Conservation (phyloP, 2,113 vertebrate genomes). For the Panurus biarmicus region DNA sequence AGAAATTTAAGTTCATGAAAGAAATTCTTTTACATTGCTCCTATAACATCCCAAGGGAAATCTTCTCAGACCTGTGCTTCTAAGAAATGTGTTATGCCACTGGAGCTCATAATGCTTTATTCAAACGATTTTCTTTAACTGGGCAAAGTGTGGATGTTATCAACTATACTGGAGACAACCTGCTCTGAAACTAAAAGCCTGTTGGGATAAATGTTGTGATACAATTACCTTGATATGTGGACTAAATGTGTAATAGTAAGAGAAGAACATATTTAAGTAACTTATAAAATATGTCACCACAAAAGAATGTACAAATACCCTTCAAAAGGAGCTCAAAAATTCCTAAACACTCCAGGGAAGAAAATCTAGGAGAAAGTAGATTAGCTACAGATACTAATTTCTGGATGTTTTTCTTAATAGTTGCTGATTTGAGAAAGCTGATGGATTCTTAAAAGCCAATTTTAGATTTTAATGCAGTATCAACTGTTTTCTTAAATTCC, state of each 20-base stretch:
- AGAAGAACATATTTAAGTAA: neutral
- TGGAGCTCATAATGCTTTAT: neutral
- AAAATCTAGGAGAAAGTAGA: neutral
- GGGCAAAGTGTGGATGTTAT: neutral
- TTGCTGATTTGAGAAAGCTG: neutral
- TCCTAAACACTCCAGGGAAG: neutral
- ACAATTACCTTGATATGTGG: neutral
- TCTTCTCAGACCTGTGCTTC: neutral
- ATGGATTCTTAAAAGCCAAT: neutral
- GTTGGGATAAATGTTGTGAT: neutral
- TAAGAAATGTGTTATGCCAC: neutral
- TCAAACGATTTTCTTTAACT: neutral
- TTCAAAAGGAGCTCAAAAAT: neutral
- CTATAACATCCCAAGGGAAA: neutral
- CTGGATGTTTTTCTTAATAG: neutral
- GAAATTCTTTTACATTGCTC: neutral
- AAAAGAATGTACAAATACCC: neutral
- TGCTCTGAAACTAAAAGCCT: neutral
- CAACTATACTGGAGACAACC: neutral
- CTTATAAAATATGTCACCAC: neutral
- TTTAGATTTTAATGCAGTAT: constrained; percentile 20
- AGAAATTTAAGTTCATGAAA: neutral
- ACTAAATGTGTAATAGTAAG: neutral
- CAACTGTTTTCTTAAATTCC: constrained; percentile 47
- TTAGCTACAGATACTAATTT: neutral